Conservation (phyloP, 1,140 invertebrate species). For the Caenorhabditis remanei region DNA sequence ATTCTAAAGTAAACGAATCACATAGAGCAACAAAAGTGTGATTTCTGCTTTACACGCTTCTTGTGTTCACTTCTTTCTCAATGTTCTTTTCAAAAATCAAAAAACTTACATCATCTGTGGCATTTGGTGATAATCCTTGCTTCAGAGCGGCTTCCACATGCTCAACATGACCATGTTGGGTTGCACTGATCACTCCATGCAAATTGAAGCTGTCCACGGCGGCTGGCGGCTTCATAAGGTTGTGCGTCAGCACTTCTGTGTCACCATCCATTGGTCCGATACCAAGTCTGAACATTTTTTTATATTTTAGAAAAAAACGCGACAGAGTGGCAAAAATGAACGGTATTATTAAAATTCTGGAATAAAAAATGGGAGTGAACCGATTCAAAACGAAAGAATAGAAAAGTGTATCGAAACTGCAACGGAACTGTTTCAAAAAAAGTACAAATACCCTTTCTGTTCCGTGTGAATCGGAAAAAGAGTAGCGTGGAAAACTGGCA, state of each 20-base stretch:
- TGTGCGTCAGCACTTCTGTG: conserved; percentile 48
- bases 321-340: too few relatives aligned
- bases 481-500: not conserved
- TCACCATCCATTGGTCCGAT: conserved; percentile 42
- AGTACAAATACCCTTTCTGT: conserved; percentile 10
- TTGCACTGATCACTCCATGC: conserved; percentile 19
- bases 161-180: conserved; percentile 16
- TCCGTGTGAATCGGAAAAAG: conserved; percentile 26
- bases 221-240: not conserved
- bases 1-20: too few relatives aligned
- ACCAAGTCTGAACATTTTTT: not conserved
- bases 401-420: not conserved
- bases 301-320: not conserved
- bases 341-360: not conserved
- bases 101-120: conserved; percentile 42
- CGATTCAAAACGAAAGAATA: not conserved
- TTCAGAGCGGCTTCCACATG: not conserved
- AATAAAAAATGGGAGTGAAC: not conserved
- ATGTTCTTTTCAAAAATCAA: not conserved
- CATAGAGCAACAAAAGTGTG: not conserved
- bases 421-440: not conserved
- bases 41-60: not conserved
- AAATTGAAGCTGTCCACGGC: not conserved
- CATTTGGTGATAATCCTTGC: conserved; percentile 25
- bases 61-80: not conserved